A percentile compares a stretch with the other conserved stretches of the same genome.
phyloP scores from a whole-genome alignment of 2,113 vertebrate species.

The Scatophagus argus region DNA sequence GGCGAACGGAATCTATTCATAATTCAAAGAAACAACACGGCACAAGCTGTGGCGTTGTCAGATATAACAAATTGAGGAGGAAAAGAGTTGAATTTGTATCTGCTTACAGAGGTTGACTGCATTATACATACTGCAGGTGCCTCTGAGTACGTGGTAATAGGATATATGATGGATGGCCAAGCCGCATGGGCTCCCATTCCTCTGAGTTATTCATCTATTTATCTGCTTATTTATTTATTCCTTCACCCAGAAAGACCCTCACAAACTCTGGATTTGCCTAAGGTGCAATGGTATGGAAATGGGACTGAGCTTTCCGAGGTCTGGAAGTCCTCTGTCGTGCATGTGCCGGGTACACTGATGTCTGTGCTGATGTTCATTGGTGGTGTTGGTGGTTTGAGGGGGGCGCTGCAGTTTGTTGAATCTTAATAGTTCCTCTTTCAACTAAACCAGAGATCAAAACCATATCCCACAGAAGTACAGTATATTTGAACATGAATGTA shows the following conservation, averaged over 20 bases:
- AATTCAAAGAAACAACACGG: constrained; percentile 81
- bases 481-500: not conserved
- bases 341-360: constrained; percentile 29
- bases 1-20: constrained; percentile 77
- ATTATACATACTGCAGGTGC: constrained; percentile 81
- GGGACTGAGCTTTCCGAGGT: not conserved
- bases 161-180: constrained; percentile 85
- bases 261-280: constrained; percentile 68
- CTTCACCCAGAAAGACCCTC: constrained; percentile 77
- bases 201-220: constrained; percentile 84
- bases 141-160: constrained; percentile 80
- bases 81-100: constrained; percentile 83
- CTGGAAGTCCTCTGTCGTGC: constrained; percentile 50
- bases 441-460: constrained; percentile 5
- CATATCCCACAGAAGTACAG: not conserved
- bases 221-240: constrained; percentile 84
- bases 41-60: constrained; percentile 75
- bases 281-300: constrained; percentile 62
- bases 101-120: constrained; percentile 80
- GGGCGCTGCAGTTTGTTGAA: constrained; percentile 14
- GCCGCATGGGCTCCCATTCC: constrained; percentile 66
- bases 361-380: constrained; percentile 28
- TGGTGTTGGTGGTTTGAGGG: constrained; percentile 13
- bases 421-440: constrained; percentile 26
- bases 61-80: constrained; percentile 84